Conservation (phyloP, 2,797 vertebrate genomes). For the Acipenser ruthenus region DNA sequence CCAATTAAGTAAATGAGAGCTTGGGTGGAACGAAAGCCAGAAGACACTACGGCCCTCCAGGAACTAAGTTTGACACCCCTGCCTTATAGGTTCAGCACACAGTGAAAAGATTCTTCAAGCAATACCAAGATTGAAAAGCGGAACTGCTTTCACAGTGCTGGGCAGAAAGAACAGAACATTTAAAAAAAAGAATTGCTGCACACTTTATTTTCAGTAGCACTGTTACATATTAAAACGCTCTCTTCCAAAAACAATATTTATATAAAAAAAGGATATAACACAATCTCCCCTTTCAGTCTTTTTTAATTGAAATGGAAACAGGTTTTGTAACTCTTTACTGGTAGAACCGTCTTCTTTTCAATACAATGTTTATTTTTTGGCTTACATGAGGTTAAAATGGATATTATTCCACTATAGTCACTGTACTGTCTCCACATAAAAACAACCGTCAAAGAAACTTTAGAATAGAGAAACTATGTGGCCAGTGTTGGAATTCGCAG, state of each 20-base stretch:
- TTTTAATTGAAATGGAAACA: constrained; percentile 6
- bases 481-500: too few species aligned
- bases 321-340: constrained; percentile 11
- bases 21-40: too few species aligned
- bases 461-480: too few species aligned
- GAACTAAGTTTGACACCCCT: too few species aligned
- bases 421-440: too few species aligned
- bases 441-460: too few species aligned
- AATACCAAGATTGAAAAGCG: constrained; percentile 22
- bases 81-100: constrained; percentile 32
- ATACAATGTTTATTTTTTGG: too few species aligned
- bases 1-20: too few species aligned
- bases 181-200: constrained; percentile 17
- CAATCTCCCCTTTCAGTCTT: constrained; percentile 10
- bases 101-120: constrained; percentile 31
- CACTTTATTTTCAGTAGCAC: constrained; percentile 22
- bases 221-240: constrained; percentile 23
- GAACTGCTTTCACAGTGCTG: constrained; percentile 20
- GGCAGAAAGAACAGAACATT: constrained; percentile 32
- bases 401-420: too few species aligned
- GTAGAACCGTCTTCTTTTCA: neutral
- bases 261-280: constrained; percentile 16
- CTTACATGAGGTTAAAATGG: too few species aligned
- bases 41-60: too few species aligned
- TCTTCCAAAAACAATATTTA: constrained; percentile 20